Base-by-base conservation (phyloP, 2,888 invertebrate species). In the Machimus atricapillus region DNA sequence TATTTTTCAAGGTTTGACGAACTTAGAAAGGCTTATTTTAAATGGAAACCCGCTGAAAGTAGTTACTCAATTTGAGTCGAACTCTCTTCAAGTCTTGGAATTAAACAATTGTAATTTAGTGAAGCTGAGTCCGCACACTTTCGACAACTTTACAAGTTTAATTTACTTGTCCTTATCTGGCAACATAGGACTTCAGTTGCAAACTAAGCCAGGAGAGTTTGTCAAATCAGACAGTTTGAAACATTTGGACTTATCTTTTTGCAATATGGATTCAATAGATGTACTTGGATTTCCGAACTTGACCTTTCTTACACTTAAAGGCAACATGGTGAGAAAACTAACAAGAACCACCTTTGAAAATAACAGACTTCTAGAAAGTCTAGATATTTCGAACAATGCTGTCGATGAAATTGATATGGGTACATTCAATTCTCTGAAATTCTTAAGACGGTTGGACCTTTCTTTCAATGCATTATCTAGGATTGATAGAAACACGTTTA, bases 361-460 rank as follows among this genome's bases (percentile, higher is more conserved):
- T 89, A 96, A 95, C 90, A 93, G 94, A 4, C 93, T 94, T 89
- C 90, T 96, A 74, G 94, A 94, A 90, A 91, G 93, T 86, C 90
- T 96, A 19, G 95, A 95, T 90, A 91, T 96, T 58, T 95, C 96
- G 0, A 93, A 93, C 74, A 96, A 96, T 91, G 94, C 94, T 23
- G 94, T 96, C 73, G 94, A 94, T 12, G 93, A 92, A 0, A 90
- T 96, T 34, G 94, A 94, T 89, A 91, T 92, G 86, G 94, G 94
- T 88, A 94, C 95, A 0, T 96, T 96, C 90, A 92, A 92, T 78
- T 94, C 94, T 14, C 90, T 96, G 3, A 92, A 91, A 88, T 92
- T 93, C 88, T 90, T 96, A 6, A 94, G 94, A 89, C 91, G 93
- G 88, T 92, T 96, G 82, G 96, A 96, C 91, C 91, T 96, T 88